Conservation (phyloP, 2,888 invertebrate genomes). For the Stenolophus ochropezus region DNA sequence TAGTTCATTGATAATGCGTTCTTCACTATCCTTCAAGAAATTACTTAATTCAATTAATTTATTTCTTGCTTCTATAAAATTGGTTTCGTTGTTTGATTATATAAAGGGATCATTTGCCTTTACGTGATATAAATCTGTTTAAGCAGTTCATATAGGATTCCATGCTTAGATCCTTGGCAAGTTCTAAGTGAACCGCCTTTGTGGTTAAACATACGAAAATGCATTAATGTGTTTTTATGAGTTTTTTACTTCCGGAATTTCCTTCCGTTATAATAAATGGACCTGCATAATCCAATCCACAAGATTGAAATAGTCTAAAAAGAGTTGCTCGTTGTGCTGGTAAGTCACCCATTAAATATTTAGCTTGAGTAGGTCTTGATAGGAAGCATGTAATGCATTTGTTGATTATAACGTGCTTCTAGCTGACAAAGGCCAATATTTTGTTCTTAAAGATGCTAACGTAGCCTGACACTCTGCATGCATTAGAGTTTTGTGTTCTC, state of each 20-base stretch:
- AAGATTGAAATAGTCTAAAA: constrained; percentile 56
- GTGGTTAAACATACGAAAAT: constrained; percentile 62
- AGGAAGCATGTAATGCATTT: constrained; percentile 59
- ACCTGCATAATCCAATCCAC: constrained; percentile 64
- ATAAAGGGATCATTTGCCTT: constrained; percentile 56
- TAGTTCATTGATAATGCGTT: constrained; percentile 12
- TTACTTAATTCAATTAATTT: constrained; percentile 54
- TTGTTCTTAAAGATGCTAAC: constrained; percentile 62
- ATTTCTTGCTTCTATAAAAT: constrained; percentile 62
- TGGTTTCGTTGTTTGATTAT: constrained; percentile 63
- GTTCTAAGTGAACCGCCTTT: constrained; percentile 62
- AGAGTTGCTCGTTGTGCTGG: constrained; percentile 60
- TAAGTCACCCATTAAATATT: constrained; percentile 63
- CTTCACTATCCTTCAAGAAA: neutral
- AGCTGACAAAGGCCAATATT: constrained; percentile 61
- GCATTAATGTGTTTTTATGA: constrained; percentile 55
- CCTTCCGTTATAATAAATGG: constrained; percentile 60
- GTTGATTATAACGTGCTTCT: constrained; percentile 52
- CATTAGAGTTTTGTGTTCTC: neutral
- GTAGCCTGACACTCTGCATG: constrained; percentile 59
- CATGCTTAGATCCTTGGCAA: constrained; percentile 60
- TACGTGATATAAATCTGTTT: constrained; percentile 61
- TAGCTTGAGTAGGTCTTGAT: constrained; percentile 3
- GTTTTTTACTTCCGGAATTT: constrained; percentile 15
- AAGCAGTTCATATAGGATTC: constrained; percentile 62